Base-by-base conservation (phyloP, 2,888 invertebrate genomes). In the Watsonalla cultraria region DNA sequence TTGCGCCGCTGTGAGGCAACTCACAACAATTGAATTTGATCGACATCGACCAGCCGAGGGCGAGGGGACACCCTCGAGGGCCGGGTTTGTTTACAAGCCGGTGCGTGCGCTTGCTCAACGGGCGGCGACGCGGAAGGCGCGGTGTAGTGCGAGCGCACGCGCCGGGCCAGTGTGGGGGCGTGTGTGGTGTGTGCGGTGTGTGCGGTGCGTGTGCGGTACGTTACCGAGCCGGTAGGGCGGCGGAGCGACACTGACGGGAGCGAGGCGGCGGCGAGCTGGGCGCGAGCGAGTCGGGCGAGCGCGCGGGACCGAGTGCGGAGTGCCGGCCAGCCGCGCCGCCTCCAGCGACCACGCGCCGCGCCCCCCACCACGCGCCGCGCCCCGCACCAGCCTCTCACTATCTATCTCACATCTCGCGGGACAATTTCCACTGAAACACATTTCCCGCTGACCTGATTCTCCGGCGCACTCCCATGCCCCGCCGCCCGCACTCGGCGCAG, bases 221-320 rank as follows among this genome's bases (percentile, higher is more conserved):
- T 82, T 80, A 82, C 83, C 84, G 76, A 72, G 65, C 61, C 50
- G 56, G 45, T 51, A 54, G 49, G 55, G 52, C 49, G 56, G 52
- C 51, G 64, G 54, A 58, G 65, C 64, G 69, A 60, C 63, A 76
- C 74, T 64, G 54, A 72, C 74, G 72, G 74, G 74, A 72, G 72
- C 65, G 65, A 60, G 62, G 65, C 64, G 24, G 24, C 24, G 24
- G 57, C 61, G 55, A 58, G 58, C 62, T 61, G 70, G 76, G 76
- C 80, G 77, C 87, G 87, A 71, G 83, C 77, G 80, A 59, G 75
- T 77, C 76, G 68, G 60, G 64, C 66, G 81, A 75, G 75, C 78
- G 82, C 82, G 80, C 81, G 74, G 76, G 76, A 71, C 72, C 77
- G 82, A 87, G 74, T 86, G 86, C 60, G 58, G 60, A 57, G 61